These are phyloP conservation scores for Drosophila triauraria DNA, from an alignment of 1,140 invertebrate genomes.

Conservation along the genomic window DNA sequence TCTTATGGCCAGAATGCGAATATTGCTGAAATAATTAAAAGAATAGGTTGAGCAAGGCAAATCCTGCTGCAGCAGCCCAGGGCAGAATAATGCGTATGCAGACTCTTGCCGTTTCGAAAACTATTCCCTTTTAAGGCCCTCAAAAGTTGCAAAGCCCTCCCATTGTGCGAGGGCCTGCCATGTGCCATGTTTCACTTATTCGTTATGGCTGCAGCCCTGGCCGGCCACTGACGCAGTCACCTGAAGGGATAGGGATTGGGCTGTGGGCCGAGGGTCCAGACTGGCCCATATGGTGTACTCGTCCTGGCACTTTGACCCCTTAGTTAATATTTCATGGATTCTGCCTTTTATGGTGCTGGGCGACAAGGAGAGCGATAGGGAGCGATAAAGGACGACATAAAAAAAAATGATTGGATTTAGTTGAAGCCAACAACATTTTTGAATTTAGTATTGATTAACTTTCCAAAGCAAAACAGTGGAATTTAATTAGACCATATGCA, in stretches of 20 bases:
- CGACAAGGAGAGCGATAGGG: background rate
- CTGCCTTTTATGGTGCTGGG: slow-evolving; percentile 16
- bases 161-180: slow-evolving; percentile 25
- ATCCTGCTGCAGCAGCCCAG: background rate
- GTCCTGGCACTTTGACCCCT: slow-evolving; percentile 38
- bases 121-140: slow-evolving; percentile 23
- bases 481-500: slow-evolving; percentile 29
- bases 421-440: slow-evolving; percentile 3
- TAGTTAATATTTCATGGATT: slow-evolving; percentile 51
- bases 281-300: slow-evolving; percentile 44
- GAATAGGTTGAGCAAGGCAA: slow-evolving; percentile 5
- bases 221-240: slow-evolving; percentile 35
- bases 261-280: slow-evolving; percentile 16
- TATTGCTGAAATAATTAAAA: slow-evolving; percentile 35
- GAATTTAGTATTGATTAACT: slow-evolving; percentile 1
- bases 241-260: slow-evolving; percentile 8
- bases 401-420: slow-evolving; percentile 42
- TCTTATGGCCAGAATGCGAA: background rate
- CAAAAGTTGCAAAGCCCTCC: slow-evolving; percentile 25
- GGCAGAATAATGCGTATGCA: slow-evolving; percentile 5
- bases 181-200: slow-evolving; percentile 40
- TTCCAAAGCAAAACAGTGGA: slow-evolving; percentile 7
- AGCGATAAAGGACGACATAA: slow-evolving; percentile 7
- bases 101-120: slow-evolving; percentile 3
- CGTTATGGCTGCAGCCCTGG: slow-evolving; percentile 6